phyloP scores from a whole-genome alignment of 2,113 vertebrate genomes.

The Pipa parva region DNA sequence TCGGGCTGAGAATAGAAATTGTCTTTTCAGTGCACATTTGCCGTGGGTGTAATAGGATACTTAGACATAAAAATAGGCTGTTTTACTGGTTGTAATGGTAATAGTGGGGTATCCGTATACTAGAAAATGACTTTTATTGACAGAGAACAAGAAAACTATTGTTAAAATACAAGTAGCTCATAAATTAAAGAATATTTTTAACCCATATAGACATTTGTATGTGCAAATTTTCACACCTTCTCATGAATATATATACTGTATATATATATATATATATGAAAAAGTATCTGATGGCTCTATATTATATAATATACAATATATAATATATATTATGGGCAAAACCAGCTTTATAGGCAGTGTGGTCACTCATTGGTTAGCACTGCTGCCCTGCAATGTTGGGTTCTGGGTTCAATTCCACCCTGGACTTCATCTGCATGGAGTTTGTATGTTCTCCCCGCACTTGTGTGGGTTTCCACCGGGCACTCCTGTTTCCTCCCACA shows the following conservation, averaged over 20 bases:
- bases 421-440: too few species aligned
- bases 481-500: too few species aligned
- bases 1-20: conserved; percentile 13
- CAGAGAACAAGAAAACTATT: background rate
- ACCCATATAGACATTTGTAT: background rate
- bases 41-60: conserved; percentile 6
- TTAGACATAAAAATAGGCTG: conserved; percentile 14
- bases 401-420: too few species aligned
- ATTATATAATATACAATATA: too few species aligned
- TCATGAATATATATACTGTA: background rate
- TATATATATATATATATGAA: background rate
- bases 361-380: too few species aligned
- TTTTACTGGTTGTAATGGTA: conserved; percentile 20
- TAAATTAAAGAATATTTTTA: background rate
- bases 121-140: conserved; percentile 1
- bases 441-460: too few species aligned
- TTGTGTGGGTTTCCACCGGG: too few species aligned
- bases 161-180: background rate
- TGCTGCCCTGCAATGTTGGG: too few species aligned
- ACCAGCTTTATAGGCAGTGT: too few species aligned
- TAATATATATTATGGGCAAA: too few species aligned
- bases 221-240: background rate
- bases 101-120: conserved; percentile 5
- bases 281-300: background rate
- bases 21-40: conserved; percentile 13